Evolutionary conservation across 2,888 invertebrate genomes (phyloP).

Genomic region (Meteorus cinctellus): DNA sequence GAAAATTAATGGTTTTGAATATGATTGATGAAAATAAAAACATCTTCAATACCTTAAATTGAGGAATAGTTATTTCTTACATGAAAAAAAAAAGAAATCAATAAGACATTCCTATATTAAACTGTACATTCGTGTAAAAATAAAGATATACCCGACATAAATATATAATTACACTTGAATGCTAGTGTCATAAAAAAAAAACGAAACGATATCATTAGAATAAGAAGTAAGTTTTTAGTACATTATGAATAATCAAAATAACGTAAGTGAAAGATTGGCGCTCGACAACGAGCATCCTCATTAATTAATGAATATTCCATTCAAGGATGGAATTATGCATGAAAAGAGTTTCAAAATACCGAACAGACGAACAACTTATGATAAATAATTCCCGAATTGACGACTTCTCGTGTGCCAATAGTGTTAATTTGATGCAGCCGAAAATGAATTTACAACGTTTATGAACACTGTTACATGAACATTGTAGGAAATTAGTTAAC

Average conservation of each 20-base stretch:
- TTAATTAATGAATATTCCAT: conserved; percentile 45
- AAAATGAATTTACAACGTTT: conserved; percentile 19
- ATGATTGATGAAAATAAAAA: neutral
- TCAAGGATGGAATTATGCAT: conserved; percentile 20
- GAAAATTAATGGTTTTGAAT: neutral
- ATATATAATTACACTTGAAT: conserved; percentile 58
- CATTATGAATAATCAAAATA: conserved; percentile 32
- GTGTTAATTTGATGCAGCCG: conserved; percentile 49
- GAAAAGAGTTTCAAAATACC: neutral
- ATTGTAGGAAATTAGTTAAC: conserved; percentile 2
- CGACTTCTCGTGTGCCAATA: conserved; percentile 55
- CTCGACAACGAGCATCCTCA: conserved; percentile 40
- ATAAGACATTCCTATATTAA: neutral
- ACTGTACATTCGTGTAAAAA: conserved; percentile 68
- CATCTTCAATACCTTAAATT: neutral
- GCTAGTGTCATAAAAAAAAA: conserved; percentile 58
- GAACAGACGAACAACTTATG: conserved; percentile 19
- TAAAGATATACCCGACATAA: neutral
- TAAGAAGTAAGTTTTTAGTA: conserved; percentile 21
- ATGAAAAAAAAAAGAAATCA: neutral
- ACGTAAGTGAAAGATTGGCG: conserved; percentile 16
- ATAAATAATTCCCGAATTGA: conserved; percentile 46
- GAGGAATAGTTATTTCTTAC: neutral
- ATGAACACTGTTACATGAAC: conserved; percentile 26
- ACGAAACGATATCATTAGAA: conserved; percentile 25